Percentiles rank a stretch among this genome's conserved stretches.
phyloP scores from a whole-genome alignment of 2,888 invertebrate genomes.

The Spicauda simplicius region DNA sequence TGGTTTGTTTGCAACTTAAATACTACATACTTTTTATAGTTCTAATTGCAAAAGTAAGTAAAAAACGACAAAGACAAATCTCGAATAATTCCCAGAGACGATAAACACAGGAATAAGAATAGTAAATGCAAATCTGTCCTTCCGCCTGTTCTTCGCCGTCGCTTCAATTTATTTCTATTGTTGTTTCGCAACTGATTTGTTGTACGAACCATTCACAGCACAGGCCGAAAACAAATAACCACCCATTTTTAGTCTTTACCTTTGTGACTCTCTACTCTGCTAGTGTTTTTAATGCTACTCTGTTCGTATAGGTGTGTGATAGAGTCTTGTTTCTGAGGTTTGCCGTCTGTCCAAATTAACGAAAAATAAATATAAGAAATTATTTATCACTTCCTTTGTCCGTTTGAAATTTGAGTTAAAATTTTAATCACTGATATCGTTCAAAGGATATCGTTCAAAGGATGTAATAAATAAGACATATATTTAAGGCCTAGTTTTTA shows the following conservation, averaged over 20 bases:
- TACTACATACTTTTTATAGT: no score
- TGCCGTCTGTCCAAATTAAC: background rate
- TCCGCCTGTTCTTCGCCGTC: background rate
- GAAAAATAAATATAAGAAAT: no score
- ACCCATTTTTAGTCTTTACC: background rate
- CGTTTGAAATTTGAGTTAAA: no score
- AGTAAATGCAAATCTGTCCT: background rate
- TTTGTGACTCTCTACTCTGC: background rate
- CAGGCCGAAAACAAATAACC: background rate
- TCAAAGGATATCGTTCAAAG: no score
- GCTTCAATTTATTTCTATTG: background rate
- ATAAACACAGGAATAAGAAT: background rate
- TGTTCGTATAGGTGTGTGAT: background rate
- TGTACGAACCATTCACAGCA: background rate
- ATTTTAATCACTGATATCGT: no score
- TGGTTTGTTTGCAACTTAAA: no score
- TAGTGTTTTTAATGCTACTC: background rate
- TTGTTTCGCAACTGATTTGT: constrained; percentile 1
- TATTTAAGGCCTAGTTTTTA: no score
- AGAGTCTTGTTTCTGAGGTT: background rate
- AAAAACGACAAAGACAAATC: no score
- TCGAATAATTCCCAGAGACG: no score
- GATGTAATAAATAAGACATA: no score
- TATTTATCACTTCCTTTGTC: no score
- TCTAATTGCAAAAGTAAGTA: no score